Evolutionary conservation across 2,113 vertebrate species (phyloP), one percentile per base, ranked within the genome.

Genomic region (Poeciliopsis turrubarensis): DNA sequence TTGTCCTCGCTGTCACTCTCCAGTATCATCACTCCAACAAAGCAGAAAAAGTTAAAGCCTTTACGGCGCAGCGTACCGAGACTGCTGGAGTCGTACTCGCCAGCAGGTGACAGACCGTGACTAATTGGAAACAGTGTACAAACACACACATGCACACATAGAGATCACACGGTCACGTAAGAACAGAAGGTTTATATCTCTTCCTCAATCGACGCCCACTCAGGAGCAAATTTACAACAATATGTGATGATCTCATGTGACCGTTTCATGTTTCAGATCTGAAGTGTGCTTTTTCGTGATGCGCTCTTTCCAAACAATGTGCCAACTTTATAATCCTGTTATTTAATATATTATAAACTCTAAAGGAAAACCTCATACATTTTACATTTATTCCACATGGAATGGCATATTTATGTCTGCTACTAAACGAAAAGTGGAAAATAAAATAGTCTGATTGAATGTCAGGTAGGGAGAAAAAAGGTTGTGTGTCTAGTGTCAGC

Each of bases 21-120:
- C 19, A 37, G 65, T 60, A 80, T 81, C 87, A 80, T 89, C 29
- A 78, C 71, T 80, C 78, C 87, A 89, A 90, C 67, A 86, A 88
- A 89, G 87, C 86, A 85, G 83, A 88, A 90, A 91, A 84, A 73
- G 80, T 86, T 72, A 61, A 65, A 64, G 79, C 82, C 85, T 84
- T 85, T 85, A 82, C 72, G 75, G 84, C 60, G 85, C 70, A 84
- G 61, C 70, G 68, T 17, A 72, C 54, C 82, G 75, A 86, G 85
- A 71, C 70, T 61, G 78, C 80, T 78, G 62, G 60, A 75, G 60
- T 85, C 83, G 65, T 72, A 60, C 72, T 86, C 81, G 34, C 72
- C 68, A 70, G 72, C 70, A 77, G 85, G 83, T 82, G 80, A 78
- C 81, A 80, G 80, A 87, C 68, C 77, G 32, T 86, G 73, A 89